These are phyloP conservation scores for Chaenocephalus aceratus DNA, from an alignment of 2,113 vertebrate genomes.

Conservation along the genomic window DNA sequence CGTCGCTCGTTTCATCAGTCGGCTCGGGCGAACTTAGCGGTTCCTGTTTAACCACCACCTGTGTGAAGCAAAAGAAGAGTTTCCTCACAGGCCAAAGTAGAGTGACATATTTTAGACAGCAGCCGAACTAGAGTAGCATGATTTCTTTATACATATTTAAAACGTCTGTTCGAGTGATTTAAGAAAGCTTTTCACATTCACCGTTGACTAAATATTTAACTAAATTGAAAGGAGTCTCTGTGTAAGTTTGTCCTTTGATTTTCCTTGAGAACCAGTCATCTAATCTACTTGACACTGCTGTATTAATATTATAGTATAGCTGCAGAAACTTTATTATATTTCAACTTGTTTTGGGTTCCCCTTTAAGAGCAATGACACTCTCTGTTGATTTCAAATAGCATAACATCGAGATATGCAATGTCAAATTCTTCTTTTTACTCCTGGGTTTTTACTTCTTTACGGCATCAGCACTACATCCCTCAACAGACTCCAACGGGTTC, in stretches of 20 bases:
- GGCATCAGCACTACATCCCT: too few relatives aligned
- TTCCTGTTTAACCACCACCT: conserved; percentile 94
- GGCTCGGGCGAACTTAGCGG: conserved; percentile 94
- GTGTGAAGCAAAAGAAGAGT: conserved; percentile 48
- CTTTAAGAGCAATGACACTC: background rate
- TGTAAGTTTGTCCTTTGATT: too few relatives aligned
- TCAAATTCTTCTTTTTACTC: background rate
- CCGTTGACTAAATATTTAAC: background rate
- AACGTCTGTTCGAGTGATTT: too few relatives aligned
- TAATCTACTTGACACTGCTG: too few relatives aligned
- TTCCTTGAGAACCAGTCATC: too few relatives aligned
- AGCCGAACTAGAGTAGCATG: background rate
- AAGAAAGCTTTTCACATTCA: too few relatives aligned
- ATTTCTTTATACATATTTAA: too few relatives aligned
- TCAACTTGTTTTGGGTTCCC: background rate
- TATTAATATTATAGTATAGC: too few relatives aligned
- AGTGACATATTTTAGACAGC: background rate
- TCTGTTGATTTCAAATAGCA: background rate
- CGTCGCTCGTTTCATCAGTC: conserved; percentile 92
- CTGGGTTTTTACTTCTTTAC: background rate
- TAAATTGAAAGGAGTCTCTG: too few relatives aligned
- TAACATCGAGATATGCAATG: background rate
- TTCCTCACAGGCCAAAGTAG: background rate
- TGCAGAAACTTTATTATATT: background rate
- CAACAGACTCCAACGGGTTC: too few relatives aligned